Base-by-base conservation (phyloP, 2,797 vertebrate species). In the Pitangus sulphuratus region DNA sequence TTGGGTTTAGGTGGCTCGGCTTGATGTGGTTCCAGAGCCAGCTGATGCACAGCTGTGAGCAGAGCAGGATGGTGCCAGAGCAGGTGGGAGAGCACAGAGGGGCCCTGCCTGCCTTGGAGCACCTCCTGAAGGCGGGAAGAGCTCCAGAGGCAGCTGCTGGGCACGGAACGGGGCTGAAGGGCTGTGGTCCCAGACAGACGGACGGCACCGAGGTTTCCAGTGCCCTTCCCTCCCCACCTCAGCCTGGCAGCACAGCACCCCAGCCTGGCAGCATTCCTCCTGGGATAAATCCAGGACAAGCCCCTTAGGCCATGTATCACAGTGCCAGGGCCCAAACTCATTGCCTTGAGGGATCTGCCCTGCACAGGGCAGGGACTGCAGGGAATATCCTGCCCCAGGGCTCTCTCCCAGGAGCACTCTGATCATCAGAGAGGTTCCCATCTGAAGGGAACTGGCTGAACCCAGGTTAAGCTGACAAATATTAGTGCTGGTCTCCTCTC, bases 81-180 rank as follows among this genome's bases (percentile, higher is more conserved):
- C 4, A 70, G 48, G 37, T 17, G 35, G 22, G 51, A 80, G 65
- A 42, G 48, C 47, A 21, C 28, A 40, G 37, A 50, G 11, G 15
- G 26, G 56, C 42, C 30, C 68, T 60, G 19, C 18, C 85, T 68
- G 45, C 40, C 39, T 8, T n/a, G n/a, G 18, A 81, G 30, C 83
- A 54, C 54, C 54, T 92, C 75, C 53, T 30, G 11, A 81, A 72
- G 54, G 56, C 39, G 47, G 17, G 66, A 25, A 72, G 25, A 53
- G 28, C n/a, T 61, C 57, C 56, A 47, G 37, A 54, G 57, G 7
- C 57, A 64, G 86, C 42, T 76, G 69, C 71, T 3, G 4, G 50
- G 30, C 84, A 60, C 0, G 0, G 30, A 68, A 19, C 66, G 51
- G n/a, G 1, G 0, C 47, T 30, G 17, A 57, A 65, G n/a, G 1